Base-by-base conservation (phyloP, 1,140 invertebrate genomes). In the Nilaparvata lugens region DNA sequence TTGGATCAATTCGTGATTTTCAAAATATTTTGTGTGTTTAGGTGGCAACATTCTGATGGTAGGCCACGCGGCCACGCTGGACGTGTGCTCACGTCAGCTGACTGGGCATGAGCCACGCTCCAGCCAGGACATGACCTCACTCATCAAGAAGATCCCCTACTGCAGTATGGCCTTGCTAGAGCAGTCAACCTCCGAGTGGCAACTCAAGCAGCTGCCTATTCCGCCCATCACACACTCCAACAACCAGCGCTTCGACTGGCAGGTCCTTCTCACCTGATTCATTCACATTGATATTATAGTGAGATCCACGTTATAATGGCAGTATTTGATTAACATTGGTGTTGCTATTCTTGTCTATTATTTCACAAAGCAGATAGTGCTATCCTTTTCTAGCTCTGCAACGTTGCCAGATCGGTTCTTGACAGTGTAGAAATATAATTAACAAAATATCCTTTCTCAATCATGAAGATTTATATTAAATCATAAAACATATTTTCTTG, bases 21-120 rank as follows among this genome's bases (percentile, higher is more conserved):
- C n/a, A n/a, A n/a, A n/a, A n/a, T n/a, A n/a, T 4, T 40, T 59
- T 24, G 7, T 54, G 58, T 55, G 56, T 57, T 11, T 19, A 67
- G 66, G 63, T 68, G 89, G 88, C 7, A 90, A 90, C 72, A 76
- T 93, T 24, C 76, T 94, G 45, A 77, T 94, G 62, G 83, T 93
- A 14, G 91, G 85, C 0, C 94, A 97, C 78, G 90, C 93, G 2
- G 84, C 89, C 1, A 91, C 90, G 1, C 70, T 95, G 48, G 91
- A 95, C 66, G 83, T 88, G 4, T 90, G 87, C 67, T 88, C 87
- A 11, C 76, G 85, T 45, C 86, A 92, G 66, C 71, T 95, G 19
- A 77, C 85, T 11, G 89, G 89, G 0, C 78, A 83, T 23, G 72
- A 72, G 25, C 77, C 86, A 4, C 78, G 86, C 43, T 76, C 76